Evolutionary conservation across 2,888 invertebrate genomes (phyloP).

Genomic region (Pristionchus entomophagus): DNA sequence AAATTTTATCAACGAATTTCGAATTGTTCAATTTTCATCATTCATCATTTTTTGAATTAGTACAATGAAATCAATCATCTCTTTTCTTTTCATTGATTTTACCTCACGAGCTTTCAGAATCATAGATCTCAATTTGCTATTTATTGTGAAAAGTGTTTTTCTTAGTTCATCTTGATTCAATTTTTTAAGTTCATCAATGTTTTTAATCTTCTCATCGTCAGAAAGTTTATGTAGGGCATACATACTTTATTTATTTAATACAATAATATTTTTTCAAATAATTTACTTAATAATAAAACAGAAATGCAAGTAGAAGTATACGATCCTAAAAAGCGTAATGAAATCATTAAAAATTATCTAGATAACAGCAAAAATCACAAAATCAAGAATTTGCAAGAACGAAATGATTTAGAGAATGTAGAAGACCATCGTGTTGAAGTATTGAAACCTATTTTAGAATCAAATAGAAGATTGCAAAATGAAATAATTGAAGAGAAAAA

Average conservation of each 20-base stretch:
- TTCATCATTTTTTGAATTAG: constrained; percentile 47
- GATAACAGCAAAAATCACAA: constrained; percentile 58
- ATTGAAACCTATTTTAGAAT: constrained; percentile 63
- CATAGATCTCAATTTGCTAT: constrained; percentile 53
- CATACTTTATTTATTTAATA: neutral
- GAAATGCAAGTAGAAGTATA: constrained; percentile 52
- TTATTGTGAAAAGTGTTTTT: constrained; percentile 51
- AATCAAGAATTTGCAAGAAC: constrained; percentile 54
- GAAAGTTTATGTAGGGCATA: neutral
- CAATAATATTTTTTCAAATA: neutral
- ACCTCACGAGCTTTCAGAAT: constrained; percentile 52
- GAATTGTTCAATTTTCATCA: neutral
- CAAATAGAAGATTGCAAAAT: constrained; percentile 60
- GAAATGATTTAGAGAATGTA: constrained; percentile 54
- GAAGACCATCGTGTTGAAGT: constrained; percentile 62
- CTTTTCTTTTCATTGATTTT: constrained; percentile 53
- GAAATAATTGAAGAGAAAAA: constrained; percentile 66
- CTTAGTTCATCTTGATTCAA: constrained; percentile 55
- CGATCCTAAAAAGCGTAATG: constrained; percentile 59
- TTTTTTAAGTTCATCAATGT: constrained; percentile 49
- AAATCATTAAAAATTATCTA: constrained; percentile 54
- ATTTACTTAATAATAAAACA: neutral
- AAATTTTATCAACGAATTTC: constrained; percentile 36
- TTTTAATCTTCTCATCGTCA: neutral
- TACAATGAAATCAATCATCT: constrained; percentile 55